Evolutionary conservation across 1,140 invertebrate genomes (phyloP), one percentile per base, ranked within the genome.

Genomic region (Drosophila jambulina): DNA sequence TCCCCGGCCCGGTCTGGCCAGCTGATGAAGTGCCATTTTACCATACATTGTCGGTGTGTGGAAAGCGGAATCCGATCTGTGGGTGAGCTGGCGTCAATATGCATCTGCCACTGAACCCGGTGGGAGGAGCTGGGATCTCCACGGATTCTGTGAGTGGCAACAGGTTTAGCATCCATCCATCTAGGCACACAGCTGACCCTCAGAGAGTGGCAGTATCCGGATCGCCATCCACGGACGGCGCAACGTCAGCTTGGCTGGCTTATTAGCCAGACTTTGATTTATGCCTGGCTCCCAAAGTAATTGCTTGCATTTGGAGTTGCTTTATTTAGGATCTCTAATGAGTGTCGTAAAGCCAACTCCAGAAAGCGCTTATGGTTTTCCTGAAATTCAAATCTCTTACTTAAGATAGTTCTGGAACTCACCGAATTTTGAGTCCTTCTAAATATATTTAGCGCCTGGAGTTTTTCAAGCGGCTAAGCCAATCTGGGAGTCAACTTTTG

Each of bases 181-280:
- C 51, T 65, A 19, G 25, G 48, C 48, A 34, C 19, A n/a, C 17
- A 51, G 27, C 32, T 62, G 48, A 63, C 58, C 58, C 34, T 48
- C 64, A 6, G 12, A 32, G n/a, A 53, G 61, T 25, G 36, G 23
- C 36, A 48, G 51, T 29, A 72, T 59, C 56, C 67, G 48, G 25
- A 61, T 38, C 32, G 40, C 49, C n/a, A 74, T 53, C 34, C 69
- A 29, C 25, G 12, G 43, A 23, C 42, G 32, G 51, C 45, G 51
- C 51, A 23, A 36, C 51, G 75, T 71, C 68, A 54, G 63, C 57
- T 43, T 45, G 32, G 45, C 54, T 67, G 82, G 62, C 83, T 78
- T 87, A 87, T 85, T 85, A 82, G 75, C 53, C 67, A 60, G 67
- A 40, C 27, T 61, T 49, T 85, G 82, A 85, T 86, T 86, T 86